Conservation (phyloP, 1,140 invertebrate species). For the Zaprionus vittiger region DNA sequence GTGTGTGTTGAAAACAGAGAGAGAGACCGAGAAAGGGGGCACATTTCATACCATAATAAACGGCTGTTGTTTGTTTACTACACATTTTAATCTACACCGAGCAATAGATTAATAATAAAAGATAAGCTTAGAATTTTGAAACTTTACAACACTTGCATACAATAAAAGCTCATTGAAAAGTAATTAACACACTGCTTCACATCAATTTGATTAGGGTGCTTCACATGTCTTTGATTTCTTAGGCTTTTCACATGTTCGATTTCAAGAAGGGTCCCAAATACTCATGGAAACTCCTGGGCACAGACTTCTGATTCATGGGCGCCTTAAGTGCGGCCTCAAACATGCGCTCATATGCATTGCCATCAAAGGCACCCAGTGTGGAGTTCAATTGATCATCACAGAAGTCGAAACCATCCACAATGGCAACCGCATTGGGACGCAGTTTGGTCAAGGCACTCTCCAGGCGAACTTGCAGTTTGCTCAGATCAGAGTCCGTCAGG, state of each 20-base stretch:
- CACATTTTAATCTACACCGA: neutral
- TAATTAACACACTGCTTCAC: no score
- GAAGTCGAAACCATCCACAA: slow-evolving; percentile 96
- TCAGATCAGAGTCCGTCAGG: slow-evolving; percentile 87
- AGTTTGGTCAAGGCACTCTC: slow-evolving; percentile 89
- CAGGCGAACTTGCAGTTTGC: slow-evolving; percentile 87
- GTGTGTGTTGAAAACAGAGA: no score
- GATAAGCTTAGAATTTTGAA: neutral
- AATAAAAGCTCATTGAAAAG: neutral
- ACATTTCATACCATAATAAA: no score
- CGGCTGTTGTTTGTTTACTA: no score
- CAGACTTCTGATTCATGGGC: slow-evolving; percentile 92
- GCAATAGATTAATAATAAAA: neutral
- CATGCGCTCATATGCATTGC: slow-evolving; percentile 94
- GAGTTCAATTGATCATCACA: slow-evolving; percentile 92
- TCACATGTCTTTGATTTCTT: neutral
- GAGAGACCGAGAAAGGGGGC: no score
- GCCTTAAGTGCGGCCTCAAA: slow-evolving; percentile 93
- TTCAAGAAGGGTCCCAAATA: slow-evolving; percentile 92
- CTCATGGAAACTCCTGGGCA: slow-evolving; percentile 90
- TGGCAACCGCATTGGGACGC: slow-evolving; percentile 93
- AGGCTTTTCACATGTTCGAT: slow-evolving; percentile 86
- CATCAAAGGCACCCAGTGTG: slow-evolving; percentile 94
- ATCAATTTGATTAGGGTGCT: neutral
- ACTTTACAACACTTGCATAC: no score